Conservation (phyloP, 1,140 invertebrate species). For the Grapholita molesta region DNA sequence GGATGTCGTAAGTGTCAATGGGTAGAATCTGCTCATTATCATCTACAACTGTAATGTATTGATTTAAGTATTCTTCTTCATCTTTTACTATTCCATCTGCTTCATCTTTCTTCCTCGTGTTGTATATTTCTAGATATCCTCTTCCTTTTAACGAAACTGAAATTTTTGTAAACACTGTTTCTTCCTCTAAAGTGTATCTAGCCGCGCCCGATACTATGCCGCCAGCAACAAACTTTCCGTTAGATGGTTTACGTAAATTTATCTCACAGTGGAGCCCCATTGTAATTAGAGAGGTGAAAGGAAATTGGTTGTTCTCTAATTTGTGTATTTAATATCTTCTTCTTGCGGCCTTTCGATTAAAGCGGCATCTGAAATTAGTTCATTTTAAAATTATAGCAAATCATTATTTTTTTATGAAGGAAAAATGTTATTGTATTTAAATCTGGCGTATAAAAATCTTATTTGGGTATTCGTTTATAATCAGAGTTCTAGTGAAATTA, state of each 20-base stretch:
- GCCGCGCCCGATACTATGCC: conserved; percentile 34
- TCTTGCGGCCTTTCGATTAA: background rate
- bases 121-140: conserved; percentile 17
- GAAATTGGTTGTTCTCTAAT: background rate
- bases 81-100: background rate
- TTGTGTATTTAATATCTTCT: background rate
- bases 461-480: no score
- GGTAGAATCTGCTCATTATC: background rate
- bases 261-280: conserved; percentile 44
- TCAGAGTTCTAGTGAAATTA: no score
- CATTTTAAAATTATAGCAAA: background rate
- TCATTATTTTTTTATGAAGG: background rate
- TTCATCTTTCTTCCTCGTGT: background rate
- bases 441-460: no score
- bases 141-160: conserved; percentile 37
- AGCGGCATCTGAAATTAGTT: background rate
- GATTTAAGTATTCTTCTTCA: background rate
- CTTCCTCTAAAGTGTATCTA: conserved; percentile 33
- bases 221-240: conserved; percentile 32
- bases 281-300: background rate
- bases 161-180: conserved; percentile 32
- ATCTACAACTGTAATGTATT: background rate
- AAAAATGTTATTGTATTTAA: no score
- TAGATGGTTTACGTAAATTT: conserved; percentile 28
- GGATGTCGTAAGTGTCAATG: background rate